A percentile compares a stretch with the other conserved stretches of the same genome.
phyloP scores from a whole-genome alignment of 2,888 invertebrate species.

The Habroteleia sp. region DNA sequence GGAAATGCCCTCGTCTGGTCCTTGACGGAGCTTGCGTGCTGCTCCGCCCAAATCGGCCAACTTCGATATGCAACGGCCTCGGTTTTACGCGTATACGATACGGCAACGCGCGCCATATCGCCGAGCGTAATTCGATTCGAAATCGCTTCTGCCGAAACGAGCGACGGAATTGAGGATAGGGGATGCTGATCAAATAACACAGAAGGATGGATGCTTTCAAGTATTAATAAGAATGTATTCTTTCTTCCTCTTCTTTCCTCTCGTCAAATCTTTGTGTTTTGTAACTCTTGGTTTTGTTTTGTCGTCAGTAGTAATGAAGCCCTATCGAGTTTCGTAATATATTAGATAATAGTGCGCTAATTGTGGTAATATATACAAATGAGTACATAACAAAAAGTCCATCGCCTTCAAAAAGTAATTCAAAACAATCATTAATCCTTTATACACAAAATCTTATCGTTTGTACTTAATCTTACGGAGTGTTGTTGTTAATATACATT shows the following conservation, averaged over 20 bases:
- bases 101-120: conserved; percentile 55
- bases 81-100: conserved; percentile 71
- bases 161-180: conserved; percentile 24
- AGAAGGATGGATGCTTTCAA: conserved; percentile 63
- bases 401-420: conserved; percentile 50
- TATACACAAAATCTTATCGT: conserved; percentile 71
- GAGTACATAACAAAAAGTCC: conserved; percentile 76
- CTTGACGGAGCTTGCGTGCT: conserved; percentile 57
- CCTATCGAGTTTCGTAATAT: conserved; percentile 76
- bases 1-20: conserved; percentile 73
- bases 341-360: conserved; percentile 79
- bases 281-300: conserved; percentile 65
- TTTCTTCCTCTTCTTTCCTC: conserved; percentile 60
- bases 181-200: conserved; percentile 65
- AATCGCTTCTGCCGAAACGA: conserved; percentile 48
- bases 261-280: conserved; percentile 13
- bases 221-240: conserved; percentile 80
- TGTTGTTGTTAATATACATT: conserved; percentile 68
- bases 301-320: conserved; percentile 77
- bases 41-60: conserved; percentile 65
- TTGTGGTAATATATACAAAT: conserved; percentile 80
- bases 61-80: conserved; percentile 67
- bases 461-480: conserved; percentile 77
- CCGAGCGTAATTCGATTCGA: conserved; percentile 60
- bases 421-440: conserved; percentile 70